Base-by-base conservation (phyloP, 2,888 invertebrate genomes). In the Melieria crassipennis region DNA sequence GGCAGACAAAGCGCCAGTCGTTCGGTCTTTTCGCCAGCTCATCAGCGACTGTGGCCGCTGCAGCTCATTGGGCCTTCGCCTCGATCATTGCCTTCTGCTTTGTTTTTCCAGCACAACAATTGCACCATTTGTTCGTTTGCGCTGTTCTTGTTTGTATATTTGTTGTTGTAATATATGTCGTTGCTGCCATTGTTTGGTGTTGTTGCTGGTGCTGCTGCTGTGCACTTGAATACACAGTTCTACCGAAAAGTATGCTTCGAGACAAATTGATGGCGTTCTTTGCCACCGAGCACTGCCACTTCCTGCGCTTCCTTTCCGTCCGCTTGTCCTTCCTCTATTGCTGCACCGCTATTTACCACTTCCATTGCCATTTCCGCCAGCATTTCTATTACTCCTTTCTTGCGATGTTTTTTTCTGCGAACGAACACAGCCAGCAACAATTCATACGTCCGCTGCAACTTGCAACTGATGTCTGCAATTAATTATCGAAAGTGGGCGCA, bases 401-500 rank as follows among this genome's bases (percentile, higher is more conserved):
- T 73, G 75, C 47, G 52, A 30, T 71, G 46, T 58, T 60, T 16
- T 16, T 61, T 61, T 65, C 63, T 61, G 73, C 7, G 57, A 77
- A 60, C 50, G n/a, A 60, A 67, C 50, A 67, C 9, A 60, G 4
- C 80, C 79, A 10, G 62, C 61, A 67, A 71, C 69, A 66, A 72
- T 72, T 72, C 69, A 69, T 72, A 64, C 57, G 62, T 69, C 56
- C 65, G 65, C 79, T 79, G 75, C 73, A 85, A 84, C 83, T 84
- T 85, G 75, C 73, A 85, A 84, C 83, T 84, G 84, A 85, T 85
- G 85, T 83, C 83, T 83, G 84, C 85, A 85, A 85, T 85, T 85
- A 85, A 85, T 85, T 85, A 83, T 83, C 85, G 83, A 84, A 70
- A 82, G 81, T 80, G 81, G 81, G 83, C 79, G 82, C 81, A 82